Evolutionary conservation across 2,888 invertebrate species (phyloP), one percentile per base, ranked within the genome.

Genomic region (Spisula subtruncata): DNA sequence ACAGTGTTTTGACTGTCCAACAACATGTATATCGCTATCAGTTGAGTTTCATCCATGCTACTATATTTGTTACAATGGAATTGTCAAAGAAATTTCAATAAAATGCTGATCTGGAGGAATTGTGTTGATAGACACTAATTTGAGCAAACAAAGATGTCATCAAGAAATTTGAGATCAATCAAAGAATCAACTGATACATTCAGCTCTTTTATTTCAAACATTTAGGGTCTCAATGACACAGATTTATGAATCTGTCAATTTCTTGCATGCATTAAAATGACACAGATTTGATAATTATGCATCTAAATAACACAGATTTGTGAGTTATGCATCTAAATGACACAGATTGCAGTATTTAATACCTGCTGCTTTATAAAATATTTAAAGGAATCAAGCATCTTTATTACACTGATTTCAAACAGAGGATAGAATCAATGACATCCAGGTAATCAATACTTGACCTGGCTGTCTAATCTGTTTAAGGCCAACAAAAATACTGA

Each of bases 361-460:
- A 25, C n/a, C 60, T 60, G 60, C 2, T 60, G 60, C 51, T 51
- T 51, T 16, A 51, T 51, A 60, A 60, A 60, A 60, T 60, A 71
- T 32, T n/a, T 29, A n/a, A 71, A 32, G 32, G 32, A 60, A n/a
- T 32, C 71, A 71, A 71, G 71, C 71, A 71, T 71, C 71, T 32
- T 32, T 32, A 71, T 32, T 14, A 32, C 14, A 71, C 71, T 32
- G 71, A 71, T 32, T 32, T 32, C 60, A 32, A 71, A n/a, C 29
- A 71, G 0, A 32, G 71, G 32, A 71, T 32, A 71, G 8, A 41
- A 41, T 41, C 41, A 41, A 41, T 41, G 41, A 41, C 41, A 41
- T 41, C 32, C 29, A 32, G n/a, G 32, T 4, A 32, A 60, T 60
- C 60, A 60, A 60, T 60, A 60, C 10, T 25, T 60, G 60, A 60